These are phyloP conservation scores for Acromyrmex charruanus DNA, from an alignment of 1,140 invertebrate species.

Conservation along the genomic window DNA sequence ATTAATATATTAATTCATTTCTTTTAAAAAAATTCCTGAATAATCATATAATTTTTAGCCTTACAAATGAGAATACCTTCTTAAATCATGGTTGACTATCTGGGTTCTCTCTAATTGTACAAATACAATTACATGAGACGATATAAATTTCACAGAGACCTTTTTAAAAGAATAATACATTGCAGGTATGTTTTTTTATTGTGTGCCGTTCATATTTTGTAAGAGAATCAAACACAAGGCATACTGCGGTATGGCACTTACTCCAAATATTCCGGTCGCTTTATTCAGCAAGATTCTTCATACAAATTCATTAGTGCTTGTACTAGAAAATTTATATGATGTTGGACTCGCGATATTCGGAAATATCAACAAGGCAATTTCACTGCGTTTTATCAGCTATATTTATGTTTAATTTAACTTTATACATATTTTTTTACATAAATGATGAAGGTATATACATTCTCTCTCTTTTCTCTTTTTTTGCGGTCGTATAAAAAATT, in stretches of 20 bases:
- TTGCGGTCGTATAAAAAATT: background rate
- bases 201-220: conserved; percentile 39
- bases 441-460: conserved; percentile 91
- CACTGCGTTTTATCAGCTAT: conserved; percentile 93
- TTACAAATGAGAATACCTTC: too few species aligned
- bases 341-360: conserved; percentile 90
- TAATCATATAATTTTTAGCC: too few species aligned
- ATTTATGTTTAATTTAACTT: conserved; percentile 93
- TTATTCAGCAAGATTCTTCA: conserved; percentile 82
- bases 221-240: conserved; percentile 81
- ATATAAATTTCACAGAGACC: conserved; percentile 89
- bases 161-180: conserved; percentile 73
- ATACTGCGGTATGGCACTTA: conserved; percentile 77
- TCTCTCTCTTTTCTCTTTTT: background rate
- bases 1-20: too few species aligned
- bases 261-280: conserved; percentile 74
- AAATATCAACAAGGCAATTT: conserved; percentile 91
- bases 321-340: conserved; percentile 92
- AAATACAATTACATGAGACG: conserved; percentile 96
- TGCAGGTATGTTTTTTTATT: conserved; percentile 75
- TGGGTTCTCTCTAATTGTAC: conserved; percentile 90
- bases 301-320: conserved; percentile 84
- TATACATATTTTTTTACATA: conserved; percentile 95
- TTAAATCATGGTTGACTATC: too few species aligned
- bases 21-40: too few species aligned